Evolutionary conservation across 1,140 invertebrate genomes (phyloP), one percentile per base, ranked within the genome.

Genomic region (Leptopilina clavipes): DNA sequence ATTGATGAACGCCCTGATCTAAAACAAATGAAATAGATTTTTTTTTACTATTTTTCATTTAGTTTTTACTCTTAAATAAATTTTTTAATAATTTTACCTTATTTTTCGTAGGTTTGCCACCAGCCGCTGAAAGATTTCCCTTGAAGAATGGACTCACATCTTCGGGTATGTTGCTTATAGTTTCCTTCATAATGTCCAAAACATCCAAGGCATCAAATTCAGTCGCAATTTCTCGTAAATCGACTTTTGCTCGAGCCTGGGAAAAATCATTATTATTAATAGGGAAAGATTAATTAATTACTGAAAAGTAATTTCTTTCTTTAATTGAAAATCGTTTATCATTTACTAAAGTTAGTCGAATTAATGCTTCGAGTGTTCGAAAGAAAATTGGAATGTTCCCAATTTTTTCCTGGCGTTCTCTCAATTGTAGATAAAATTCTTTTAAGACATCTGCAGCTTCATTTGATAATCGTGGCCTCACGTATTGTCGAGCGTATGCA

Each of bases 401-500:
- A 73, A 85, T 86, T 65, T 87, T 89, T 74, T 78, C 79, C 70
- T 95, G 92, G 86, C 94, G 94, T 74, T 93, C 92, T 82, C 91
- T 91, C 45, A 98, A 91, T 77, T 96, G 92, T 18, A 97, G 89
- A 88, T 98, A 99, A 91, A 97, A 98, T 8, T 94, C 87, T 88
- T 95, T 93, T 11, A 98, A 85, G 7, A 94, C 87, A 75, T 91
- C 88, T 6, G 93, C 93, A 17, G 97, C 96, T 70, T 93, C 93
- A 18, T 84, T 84, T 70, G 93, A 94, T 65, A 99, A 90, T 85
- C 93, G 93, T 12, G 97, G 97, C 81, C 95, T 93, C 0, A 98
- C 95, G 91, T 97, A 97, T 88, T 97, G 95, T 73, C 94, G 93
- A 0, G 97, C 96, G 91, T 98, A 98, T 0, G 95, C 95, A 70